A percentile compares a stretch with the other conserved stretches of the same genome.
phyloP scores from a whole-genome alignment of 2,113 vertebrate genomes.

The Nothobranchius furzeri region DNA sequence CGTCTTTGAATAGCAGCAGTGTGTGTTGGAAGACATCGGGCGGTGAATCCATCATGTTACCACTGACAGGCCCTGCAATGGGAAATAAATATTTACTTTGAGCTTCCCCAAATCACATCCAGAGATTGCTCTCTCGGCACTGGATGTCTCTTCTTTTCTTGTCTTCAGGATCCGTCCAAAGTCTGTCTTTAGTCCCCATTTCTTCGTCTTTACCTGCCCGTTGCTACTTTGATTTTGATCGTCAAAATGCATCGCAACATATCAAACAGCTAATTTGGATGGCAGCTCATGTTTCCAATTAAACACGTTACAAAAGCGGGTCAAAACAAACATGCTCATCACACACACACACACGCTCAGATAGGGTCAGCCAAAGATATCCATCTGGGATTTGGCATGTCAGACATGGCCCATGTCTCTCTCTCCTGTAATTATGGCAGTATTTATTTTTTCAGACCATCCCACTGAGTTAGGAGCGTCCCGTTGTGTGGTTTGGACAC shows the following conservation, averaged over 20 bases:
- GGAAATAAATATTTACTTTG: conserved; percentile 78
- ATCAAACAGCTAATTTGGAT: conserved; percentile 31
- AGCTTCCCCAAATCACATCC: conserved; percentile 75
- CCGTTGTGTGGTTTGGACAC: conserved; percentile 75
- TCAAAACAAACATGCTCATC: conserved; percentile 29
- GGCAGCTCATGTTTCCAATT: conserved; percentile 53
- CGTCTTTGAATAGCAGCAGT: conserved; percentile 66
- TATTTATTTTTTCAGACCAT: conserved; percentile 83
- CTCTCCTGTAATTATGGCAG: conserved; percentile 84
- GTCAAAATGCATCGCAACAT: background rate
- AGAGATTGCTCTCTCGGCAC: conserved; percentile 52
- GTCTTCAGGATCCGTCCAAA: conserved; percentile 20
- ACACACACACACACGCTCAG: conserved; percentile 21
- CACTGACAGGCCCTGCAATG: conserved; percentile 72
- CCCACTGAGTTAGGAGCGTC: conserved; percentile 73
- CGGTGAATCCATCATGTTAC: conserved; percentile 70
- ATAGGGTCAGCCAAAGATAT: conserved; percentile 70
- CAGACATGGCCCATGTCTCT: conserved; percentile 80
- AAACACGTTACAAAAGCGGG: conserved; percentile 30
- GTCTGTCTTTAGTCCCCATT: background rate
- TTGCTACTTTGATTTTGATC: background rate
- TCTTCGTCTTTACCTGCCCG: conserved; percentile 5
- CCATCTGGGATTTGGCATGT: conserved; percentile 84
- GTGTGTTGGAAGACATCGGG: conserved; percentile 68
- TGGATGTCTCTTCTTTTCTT: conserved; percentile 37